Percentiles rank a stretch among this genome's conserved stretches.
Conservation (phyloP, 2,113 vertebrate genomes). For the Phainopepla nitens region DNA sequence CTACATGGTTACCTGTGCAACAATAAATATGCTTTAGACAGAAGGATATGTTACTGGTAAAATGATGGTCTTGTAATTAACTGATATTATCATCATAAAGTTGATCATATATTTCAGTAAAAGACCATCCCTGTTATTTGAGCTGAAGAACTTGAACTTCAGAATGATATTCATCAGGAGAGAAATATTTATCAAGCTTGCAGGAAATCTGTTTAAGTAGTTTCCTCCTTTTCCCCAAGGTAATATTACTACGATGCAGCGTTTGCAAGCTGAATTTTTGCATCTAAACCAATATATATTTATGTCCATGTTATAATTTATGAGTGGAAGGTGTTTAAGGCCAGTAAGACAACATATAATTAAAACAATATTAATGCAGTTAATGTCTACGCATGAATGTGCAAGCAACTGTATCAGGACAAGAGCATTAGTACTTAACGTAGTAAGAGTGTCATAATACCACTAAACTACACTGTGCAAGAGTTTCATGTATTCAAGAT, state of each 20-base stretch:
- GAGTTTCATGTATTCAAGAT: background rate
- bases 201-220: background rate
- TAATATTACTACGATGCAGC: background rate
- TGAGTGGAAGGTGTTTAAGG: background rate
- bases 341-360: background rate
- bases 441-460: background rate
- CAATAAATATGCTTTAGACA: background rate
- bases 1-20: background rate
- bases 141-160: background rate
- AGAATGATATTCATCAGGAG: background rate
- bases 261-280: background rate
- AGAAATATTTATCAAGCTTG: background rate
- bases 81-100: background rate
- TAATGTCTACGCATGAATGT: background rate
- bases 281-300: background rate
- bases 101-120: background rate
- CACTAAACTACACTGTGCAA: background rate
- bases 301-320: background rate
- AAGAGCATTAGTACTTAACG: background rate
- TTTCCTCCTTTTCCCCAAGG: background rate
- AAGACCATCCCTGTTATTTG: background rate
- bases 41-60: background rate
- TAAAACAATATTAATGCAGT: background rate
- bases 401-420: background rate
- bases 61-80: background rate